Base-by-base conservation (phyloP, 1,140 invertebrate genomes). In the Cotesia glomerata region DNA sequence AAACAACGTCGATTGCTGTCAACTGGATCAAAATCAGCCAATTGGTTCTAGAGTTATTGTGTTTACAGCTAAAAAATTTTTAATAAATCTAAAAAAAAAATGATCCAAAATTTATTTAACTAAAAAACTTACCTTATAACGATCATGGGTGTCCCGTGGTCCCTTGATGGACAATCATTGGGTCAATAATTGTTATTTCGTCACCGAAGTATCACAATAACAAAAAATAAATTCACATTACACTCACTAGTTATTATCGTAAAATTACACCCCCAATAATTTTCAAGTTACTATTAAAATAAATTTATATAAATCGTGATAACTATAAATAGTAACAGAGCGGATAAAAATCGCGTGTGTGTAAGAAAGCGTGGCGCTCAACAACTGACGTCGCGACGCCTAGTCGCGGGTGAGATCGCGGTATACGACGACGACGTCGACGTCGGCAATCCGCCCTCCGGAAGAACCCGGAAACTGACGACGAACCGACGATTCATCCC, bases 71-170 rank as follows among this genome's bases (percentile, higher is more conserved):
- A 2, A 26, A 26, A 26, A 63, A 39, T n/a, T n/a, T n/a, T 14
- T 36, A 4, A 39, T 5, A 26, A 62, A 4, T 39, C 5, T 32
- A 16, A 34, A 13, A 14, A 26, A 16, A 66, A 49, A 13, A 75
- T 26, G 26, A 26, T 2, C 1, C 26, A 26, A 26, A 26, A 26
- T 26, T 26, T 26, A 26, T 26, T 26, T 26, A 51, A 16, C 4
- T 49, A 64, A 32, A 58, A 63, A 32, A 82, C 82, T 83, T 71
- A 85, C 84, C 84, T 85, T 85, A 85, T 85, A 85, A 85, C 76
- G 83, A 84, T 84, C 84, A 85, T 85, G 84, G 84, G 84, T 85
- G 79, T 84, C 84, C 84, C 82, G 83, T 85, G 80, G 78, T 84
- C 83, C 83, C 84, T 85, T 79, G 82, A 82, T 84, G 77, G 83